Base-by-base conservation (phyloP, 1,140 invertebrate genomes). In the Cydia strobilella region DNA sequence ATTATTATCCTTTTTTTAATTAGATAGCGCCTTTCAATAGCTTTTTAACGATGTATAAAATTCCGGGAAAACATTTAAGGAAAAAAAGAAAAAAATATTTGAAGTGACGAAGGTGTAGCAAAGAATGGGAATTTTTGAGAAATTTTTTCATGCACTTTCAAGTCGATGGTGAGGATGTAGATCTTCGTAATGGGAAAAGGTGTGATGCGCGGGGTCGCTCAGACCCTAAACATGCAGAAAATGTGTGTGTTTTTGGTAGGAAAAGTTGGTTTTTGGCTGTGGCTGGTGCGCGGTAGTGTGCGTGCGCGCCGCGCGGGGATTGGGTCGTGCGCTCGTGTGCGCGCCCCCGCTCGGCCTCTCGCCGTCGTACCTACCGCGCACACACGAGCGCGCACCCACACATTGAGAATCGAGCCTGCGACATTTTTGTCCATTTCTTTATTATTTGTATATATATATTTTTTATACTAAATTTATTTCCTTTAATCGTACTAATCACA, bases 211-310 rank as follows among this genome's bases (percentile, higher is more conserved):
- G 85, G 79, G 86, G 84, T 65, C 62, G 76, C 31, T 42, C 75
- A 78, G 69, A 79, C 78, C 82, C 80, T 89, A 88, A 90, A 89
- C 76, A 76, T 86, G 80, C 82, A 87, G 82, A 90, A 85, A 90
- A 90, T 85, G 77, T 79, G 75, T 71, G 65, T 76, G 76, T 80
- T 82, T 85, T 80, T 79, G 69, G 81, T 77, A 79, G 80, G 79
- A 84, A 82, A 82, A 79, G 76, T 79, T 77, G 75, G 80, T 82
- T 81, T 83, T 82, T 77, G 79, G 79, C 76, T 0, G 71, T 51
- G 59, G 81, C 73, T 65, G 75, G 48, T 27, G 75, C 74, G 79
- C 51, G 75, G 75, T 73, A 75, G 82, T 81, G 83, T 79, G 83
- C 79, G 84, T 82, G 81, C 65, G 74, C 48, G 80, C 76, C 77